A percentile compares a stretch with the other conserved stretches of the same genome.
Evolutionary conservation across 37 sponge, comb jelly and placozoan genomes (phyloP).

Genomic region (Spongia lamella): DNA sequence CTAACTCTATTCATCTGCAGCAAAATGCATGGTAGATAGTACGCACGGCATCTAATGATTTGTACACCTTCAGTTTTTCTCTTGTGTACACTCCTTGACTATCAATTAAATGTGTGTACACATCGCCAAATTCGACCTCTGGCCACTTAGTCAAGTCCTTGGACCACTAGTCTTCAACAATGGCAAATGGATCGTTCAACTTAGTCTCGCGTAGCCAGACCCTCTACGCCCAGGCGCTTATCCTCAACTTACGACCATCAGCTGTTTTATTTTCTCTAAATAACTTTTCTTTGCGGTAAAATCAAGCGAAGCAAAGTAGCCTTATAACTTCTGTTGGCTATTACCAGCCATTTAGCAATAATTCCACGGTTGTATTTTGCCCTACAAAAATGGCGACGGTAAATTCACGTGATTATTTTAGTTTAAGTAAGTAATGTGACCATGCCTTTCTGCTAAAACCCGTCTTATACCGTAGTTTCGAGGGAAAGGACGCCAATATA

Average conservation of each 20-base stretch:
- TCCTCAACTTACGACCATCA: not conserved
- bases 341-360: too few species aligned
- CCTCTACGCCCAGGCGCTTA: too few species aligned
- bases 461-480: too few species aligned
- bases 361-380: too few species aligned
- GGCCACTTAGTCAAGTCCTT: not conserved
- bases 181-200: not conserved
- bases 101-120: not conserved
- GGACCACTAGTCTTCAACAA: not conserved
- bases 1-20: not conserved
- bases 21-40: not conserved
- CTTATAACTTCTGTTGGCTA: too few species aligned
- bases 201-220: too few species aligned
- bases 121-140: not conserved
- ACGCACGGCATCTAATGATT: slow-evolving; percentile 3
- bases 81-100: too few species aligned
- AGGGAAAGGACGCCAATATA: too few species aligned
- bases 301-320: not conserved
- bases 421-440: too few species aligned
- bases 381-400: too few species aligned
- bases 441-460: too few species aligned
- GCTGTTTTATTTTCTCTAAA: not conserved
- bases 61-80: not conserved
- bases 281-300: not conserved
- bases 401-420: too few species aligned